These are phyloP conservation scores for Trachelipus rathkii DNA, from an alignment of 1,140 invertebrate genomes.

Conservation along the genomic window DNA sequence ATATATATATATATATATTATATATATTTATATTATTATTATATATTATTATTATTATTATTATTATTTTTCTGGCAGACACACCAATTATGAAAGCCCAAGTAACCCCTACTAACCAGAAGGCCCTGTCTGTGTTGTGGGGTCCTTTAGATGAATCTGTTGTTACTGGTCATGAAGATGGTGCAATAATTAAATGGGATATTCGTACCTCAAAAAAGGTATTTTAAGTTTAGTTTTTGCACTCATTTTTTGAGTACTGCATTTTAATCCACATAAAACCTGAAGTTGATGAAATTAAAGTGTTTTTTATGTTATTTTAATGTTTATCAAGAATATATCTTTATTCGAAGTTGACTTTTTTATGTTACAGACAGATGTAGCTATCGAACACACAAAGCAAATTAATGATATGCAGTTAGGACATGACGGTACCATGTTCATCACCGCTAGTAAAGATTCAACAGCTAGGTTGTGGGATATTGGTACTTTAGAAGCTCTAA, in stretches of 20 bases:
- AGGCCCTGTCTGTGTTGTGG: slow-evolving; percentile 90
- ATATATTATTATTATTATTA: no score
- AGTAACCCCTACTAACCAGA: slow-evolving; percentile 57
- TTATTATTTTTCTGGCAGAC: slow-evolving; percentile 18
- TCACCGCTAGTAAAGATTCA: slow-evolving; percentile 91
- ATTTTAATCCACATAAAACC: no score
- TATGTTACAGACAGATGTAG: slow-evolving; percentile 57
- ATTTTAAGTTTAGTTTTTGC: slow-evolving; percentile 50
- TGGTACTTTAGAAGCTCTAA: slow-evolving; percentile 74
- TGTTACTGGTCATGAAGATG: slow-evolving; percentile 91
- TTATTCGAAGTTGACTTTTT: background rate
- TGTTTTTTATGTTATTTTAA: background rate
- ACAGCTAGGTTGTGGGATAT: slow-evolving; percentile 92
- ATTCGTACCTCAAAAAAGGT: slow-evolving; percentile 56
- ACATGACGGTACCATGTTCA: slow-evolving; percentile 90
- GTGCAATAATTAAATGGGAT: slow-evolving; percentile 87
- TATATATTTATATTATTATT: background rate
- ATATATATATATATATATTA: no score
- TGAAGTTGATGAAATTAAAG: no score
- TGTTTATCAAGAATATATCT: background rate
- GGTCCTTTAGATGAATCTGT: slow-evolving; percentile 85
- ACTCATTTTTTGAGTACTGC: no score
- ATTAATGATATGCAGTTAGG: slow-evolving; percentile 96
- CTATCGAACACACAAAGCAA: slow-evolving; percentile 73
- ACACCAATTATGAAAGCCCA: slow-evolving; percentile 58